Evolutionary conservation across 1,140 invertebrate genomes (phyloP), one percentile per base, ranked within the genome.

Genomic region (Saccostrea cuccullata): DNA sequence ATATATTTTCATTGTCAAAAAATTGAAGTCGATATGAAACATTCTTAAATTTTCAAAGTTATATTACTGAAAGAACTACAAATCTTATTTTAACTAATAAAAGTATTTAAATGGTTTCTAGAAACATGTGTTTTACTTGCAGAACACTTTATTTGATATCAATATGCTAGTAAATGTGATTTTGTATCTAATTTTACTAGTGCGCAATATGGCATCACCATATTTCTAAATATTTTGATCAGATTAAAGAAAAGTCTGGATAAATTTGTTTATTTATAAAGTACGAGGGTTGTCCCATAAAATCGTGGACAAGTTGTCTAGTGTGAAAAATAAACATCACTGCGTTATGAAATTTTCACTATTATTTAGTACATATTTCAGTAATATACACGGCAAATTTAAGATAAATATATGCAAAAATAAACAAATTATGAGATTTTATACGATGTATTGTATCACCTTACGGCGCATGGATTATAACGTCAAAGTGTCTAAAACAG

Each of bases 251-350:
- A 83, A 83, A 6, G 40, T 83, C 17, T 20, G 82, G 15, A 83
- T 83, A 83, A 83, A 47, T 83, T 17, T 55, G 82, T 40, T 83
- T 15, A 83, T 56, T 55, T 13, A 83, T 83, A 2, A 83, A 47
- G 82, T 83, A 83, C 47, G n/a, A n/a, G n/a, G n/a, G n/a, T n/a
- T n/a, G n/a, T n/a, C n/a, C n/a, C n/a, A n/a, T n/a, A n/a, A n/a
- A n/a, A n/a, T n/a, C n/a, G n/a, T n/a, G n/a, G n/a, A n/a, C n/a
- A n/a, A n/a, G n/a, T n/a, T n/a, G n/a, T n/a, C n/a, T n/a, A n/a
- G n/a, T n/a, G n/a, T n/a, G n/a, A n/a, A n/a, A n/a, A n/a, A n/a
- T n/a, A n/a, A n/a, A n/a, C n/a, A n/a, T n/a, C n/a, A n/a, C n/a
- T n/a, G n/a, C n/a, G n/a, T n/a, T n/a, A n/a, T n/a, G n/a, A n/a